phyloP scores from a whole-genome alignment of 2,888 invertebrate genomes.

The Brenthis ino region DNA sequence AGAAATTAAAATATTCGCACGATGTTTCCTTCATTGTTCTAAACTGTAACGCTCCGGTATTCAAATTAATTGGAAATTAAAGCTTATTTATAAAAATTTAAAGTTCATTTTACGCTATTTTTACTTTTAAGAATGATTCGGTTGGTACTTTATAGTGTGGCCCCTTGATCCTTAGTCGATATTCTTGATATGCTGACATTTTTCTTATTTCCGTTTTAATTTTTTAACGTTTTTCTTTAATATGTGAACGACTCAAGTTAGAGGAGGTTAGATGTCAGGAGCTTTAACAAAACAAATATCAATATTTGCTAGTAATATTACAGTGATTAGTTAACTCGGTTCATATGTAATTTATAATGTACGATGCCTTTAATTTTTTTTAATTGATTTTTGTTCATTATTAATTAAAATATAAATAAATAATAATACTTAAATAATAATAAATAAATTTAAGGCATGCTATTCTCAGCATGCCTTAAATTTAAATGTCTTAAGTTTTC shows the following conservation, averaged over 20 bases:
- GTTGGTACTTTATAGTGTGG: too few species aligned
- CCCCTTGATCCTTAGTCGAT: background rate
- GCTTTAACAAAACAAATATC: slow-evolving; percentile 24
- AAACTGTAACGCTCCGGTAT: slow-evolving; percentile 26
- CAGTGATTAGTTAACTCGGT: background rate
- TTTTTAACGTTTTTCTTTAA: background rate
- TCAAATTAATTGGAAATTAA: slow-evolving; percentile 7
- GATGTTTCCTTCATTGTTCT: slow-evolving; percentile 44
- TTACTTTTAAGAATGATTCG: background rate
- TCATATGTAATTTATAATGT: background rate
- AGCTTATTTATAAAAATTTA: slow-evolving; percentile 14
- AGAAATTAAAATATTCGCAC: slow-evolving; percentile 62
- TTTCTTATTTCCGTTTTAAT: too few species aligned
- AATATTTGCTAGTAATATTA: slow-evolving; percentile 23
- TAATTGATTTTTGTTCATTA: too few species aligned
- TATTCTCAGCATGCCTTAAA: too few species aligned
- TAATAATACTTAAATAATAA: too few species aligned
- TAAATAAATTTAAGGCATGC: too few species aligned
- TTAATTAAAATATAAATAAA: too few species aligned
- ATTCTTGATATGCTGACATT: background rate
- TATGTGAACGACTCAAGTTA: slow-evolving; percentile 9
- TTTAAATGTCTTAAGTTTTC: too few species aligned
- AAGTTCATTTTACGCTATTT: slow-evolving; percentile 5
- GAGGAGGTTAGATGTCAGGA: slow-evolving; percentile 25
- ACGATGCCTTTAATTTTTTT: too few species aligned